Conservation (phyloP, 2,113 vertebrate species). For the Rhinogobius similis region DNA sequence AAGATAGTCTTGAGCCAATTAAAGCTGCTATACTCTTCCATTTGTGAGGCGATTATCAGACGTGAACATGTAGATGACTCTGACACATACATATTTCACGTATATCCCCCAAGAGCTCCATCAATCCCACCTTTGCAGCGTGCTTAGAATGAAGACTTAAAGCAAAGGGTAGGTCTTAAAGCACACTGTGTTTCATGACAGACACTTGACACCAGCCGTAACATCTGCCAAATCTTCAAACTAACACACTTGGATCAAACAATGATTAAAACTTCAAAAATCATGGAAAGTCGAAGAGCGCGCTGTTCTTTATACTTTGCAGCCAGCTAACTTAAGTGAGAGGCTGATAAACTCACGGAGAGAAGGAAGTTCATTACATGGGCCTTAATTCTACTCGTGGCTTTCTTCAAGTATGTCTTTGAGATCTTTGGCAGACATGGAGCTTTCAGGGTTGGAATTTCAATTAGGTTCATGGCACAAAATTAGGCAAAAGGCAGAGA, state of each 20-base stretch:
- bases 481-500: constrained; percentile 16
- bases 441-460: constrained; percentile 1
- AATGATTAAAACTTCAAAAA: constrained; percentile 42
- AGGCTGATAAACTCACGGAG: background rate
- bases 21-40: background rate
- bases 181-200: background rate
- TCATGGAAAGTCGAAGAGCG: constrained; percentile 20
- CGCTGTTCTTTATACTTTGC: constrained; percentile 25
- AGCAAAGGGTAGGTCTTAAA: constrained; percentile 21
- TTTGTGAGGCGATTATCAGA: constrained; percentile 16
- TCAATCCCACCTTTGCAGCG: constrained; percentile 20
- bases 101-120: constrained; percentile 6
- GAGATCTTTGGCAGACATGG: constrained; percentile 14
- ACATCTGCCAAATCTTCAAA: constrained; percentile 36
- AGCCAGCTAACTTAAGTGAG: background rate
- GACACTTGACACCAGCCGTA: constrained; percentile 7
- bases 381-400: constrained; percentile 17
- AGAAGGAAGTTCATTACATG: constrained; percentile 22
- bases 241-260: constrained; percentile 25
- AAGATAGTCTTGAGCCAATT: constrained; percentile 18
- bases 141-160: constrained; percentile 10
- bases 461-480: constrained; percentile 13
- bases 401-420: constrained; percentile 22
- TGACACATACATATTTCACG: constrained; percentile 24
- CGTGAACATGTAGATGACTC: constrained; percentile 18